Evolutionary conservation across 2,888 invertebrate species (phyloP).

Genomic region (Leucoma salicis): DNA sequence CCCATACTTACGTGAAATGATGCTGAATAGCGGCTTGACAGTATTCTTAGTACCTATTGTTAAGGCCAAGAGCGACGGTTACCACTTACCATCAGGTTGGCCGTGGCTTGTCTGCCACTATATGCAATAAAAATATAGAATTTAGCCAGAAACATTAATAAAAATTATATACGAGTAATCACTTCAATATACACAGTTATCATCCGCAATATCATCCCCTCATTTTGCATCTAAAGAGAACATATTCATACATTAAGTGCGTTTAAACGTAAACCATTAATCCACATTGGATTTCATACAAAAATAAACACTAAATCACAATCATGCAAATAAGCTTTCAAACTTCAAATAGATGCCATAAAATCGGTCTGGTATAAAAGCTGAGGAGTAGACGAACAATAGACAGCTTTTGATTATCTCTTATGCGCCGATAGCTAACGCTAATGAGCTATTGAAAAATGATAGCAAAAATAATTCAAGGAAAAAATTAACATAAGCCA

Average conservation of each 20-base stretch:
- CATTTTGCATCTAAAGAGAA: slow-evolving; percentile 37
- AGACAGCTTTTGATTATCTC: slow-evolving; percentile 53
- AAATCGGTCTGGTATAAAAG: slow-evolving; percentile 74
- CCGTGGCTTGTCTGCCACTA: no score
- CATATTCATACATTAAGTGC: slow-evolving; percentile 48
- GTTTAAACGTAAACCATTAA: slow-evolving; percentile 58
- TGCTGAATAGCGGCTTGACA: no score
- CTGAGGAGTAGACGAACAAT: slow-evolving; percentile 52
- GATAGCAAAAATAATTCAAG: slow-evolving; percentile 77
- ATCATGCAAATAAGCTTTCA: slow-evolving; percentile 77
- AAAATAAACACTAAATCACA: slow-evolving; percentile 74
- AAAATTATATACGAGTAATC: no score
- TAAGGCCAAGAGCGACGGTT: no score
- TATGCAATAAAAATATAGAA: no score
- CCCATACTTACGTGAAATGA: no score
- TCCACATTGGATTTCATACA: slow-evolving; percentile 48
- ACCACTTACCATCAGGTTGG: no score
- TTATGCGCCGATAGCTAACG: slow-evolving; percentile 66
- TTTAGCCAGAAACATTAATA: no score
- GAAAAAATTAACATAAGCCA: slow-evolving; percentile 71
- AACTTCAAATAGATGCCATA: slow-evolving; percentile 76
- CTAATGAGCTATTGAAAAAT: slow-evolving; percentile 82
- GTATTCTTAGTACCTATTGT: no score
- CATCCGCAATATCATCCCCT: slow-evolving; percentile 10
- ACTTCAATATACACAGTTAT: background rate